These are phyloP conservation scores for Phymatocera aterrima DNA, from an alignment of 2,888 invertebrate genomes.

Conservation along the genomic window DNA sequence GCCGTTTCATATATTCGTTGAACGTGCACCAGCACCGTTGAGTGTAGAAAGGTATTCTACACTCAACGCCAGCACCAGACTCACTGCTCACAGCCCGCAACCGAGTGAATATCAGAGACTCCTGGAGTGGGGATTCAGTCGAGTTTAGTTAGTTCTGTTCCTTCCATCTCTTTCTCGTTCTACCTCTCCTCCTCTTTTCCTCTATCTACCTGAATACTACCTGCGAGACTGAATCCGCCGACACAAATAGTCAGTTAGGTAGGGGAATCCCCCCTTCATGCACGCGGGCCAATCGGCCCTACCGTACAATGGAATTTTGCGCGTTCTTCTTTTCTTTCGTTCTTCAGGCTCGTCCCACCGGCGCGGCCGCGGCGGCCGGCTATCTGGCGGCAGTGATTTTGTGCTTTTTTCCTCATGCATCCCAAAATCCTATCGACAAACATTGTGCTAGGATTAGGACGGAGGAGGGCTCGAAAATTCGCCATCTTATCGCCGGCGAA, in stretches of 20 bases:
- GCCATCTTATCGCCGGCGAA: too few species aligned
- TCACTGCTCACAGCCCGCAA: too few species aligned
- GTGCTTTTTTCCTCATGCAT: too few species aligned
- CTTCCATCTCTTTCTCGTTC: background rate
- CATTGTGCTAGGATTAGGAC: too few species aligned
- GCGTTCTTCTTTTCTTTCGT: background rate
- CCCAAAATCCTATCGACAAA: too few species aligned
- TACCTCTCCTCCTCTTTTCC: background rate
- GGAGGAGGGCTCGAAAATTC: too few species aligned
- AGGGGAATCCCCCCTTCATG: slow-evolving; percentile 33
- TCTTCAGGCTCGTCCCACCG: too few species aligned
- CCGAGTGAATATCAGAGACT: too few species aligned
- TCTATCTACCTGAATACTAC: background rate
- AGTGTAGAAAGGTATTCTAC: too few species aligned
- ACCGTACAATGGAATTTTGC: slow-evolving; percentile 35
- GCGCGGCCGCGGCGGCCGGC: too few species aligned
- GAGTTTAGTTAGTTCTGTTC: background rate
- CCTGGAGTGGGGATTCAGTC: background rate
- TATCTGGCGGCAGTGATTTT: too few species aligned
- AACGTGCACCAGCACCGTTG: slow-evolving; percentile 35
- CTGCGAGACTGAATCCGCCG: slow-evolving; percentile 19
- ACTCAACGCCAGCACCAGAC: too few species aligned
- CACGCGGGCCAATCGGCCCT: slow-evolving; percentile 35
- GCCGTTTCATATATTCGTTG: slow-evolving; percentile 34
- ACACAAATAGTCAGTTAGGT: background rate